Percentiles rank a stretch among this genome's conserved stretches.
phyloP scores from a whole-genome alignment of 1,140 invertebrate species.

The Achroia grisella region DNA sequence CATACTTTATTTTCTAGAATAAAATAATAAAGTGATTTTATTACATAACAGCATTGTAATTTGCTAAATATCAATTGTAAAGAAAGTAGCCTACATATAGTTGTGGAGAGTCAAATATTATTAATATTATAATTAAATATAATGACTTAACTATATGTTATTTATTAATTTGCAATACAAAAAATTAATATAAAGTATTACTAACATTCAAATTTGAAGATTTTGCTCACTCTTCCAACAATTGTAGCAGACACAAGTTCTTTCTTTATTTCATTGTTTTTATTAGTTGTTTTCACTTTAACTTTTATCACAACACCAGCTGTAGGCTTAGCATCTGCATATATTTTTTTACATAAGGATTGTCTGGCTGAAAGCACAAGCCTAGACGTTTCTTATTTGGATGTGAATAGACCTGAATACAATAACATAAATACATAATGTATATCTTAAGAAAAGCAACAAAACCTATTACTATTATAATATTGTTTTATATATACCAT shows the following conservation, averaged over 20 bases:
- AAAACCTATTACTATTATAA: no score
- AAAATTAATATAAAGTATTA: slow-evolving; percentile 12
- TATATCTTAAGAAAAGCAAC: no score
- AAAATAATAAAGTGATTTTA: no score
- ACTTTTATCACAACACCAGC: slow-evolving; percentile 85
- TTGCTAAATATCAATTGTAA: no score
- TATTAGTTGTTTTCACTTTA: slow-evolving; percentile 73
- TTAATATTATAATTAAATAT: no score
- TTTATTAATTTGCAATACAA: no score
- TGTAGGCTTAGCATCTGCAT: slow-evolving; percentile 79
- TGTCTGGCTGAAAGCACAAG: slow-evolving; percentile 87
- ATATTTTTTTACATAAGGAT: slow-evolving; percentile 88
- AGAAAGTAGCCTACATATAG: no score
- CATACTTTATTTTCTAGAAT: no score
- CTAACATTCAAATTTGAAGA: slow-evolving; percentile 85
- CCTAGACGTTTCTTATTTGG: slow-evolving; percentile 80
- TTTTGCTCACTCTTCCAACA: slow-evolving; percentile 79
- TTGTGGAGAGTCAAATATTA: no score
- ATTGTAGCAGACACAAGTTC: slow-evolving; percentile 74
- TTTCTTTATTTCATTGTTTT: slow-evolving; percentile 31
- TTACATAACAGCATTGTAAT: no score
- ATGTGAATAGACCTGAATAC: slow-evolving; percentile 40
- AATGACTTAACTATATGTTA: no score
- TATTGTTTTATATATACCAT: no score
- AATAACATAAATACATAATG: slow-evolving; percentile 9